phyloP scores from a whole-genome alignment of 1,140 invertebrate genomes.

The Drosophila funebris region DNA sequence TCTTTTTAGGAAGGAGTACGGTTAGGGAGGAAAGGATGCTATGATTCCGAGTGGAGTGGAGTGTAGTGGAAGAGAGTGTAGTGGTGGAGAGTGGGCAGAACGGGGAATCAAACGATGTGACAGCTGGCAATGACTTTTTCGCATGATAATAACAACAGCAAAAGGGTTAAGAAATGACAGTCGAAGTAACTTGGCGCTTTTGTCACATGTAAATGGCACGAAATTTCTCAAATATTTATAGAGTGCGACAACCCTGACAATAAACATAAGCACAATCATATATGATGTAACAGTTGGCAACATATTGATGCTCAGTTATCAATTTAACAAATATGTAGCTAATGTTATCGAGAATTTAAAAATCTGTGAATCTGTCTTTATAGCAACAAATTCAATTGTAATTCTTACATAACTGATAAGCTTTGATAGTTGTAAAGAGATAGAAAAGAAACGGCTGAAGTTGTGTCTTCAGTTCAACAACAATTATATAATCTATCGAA shows the following conservation, averaged over 20 bases:
- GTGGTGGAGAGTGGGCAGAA: neutral
- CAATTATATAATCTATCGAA: too few species aligned
- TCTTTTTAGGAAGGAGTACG: neutral
- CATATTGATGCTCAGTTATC: slow-evolving; percentile 15
- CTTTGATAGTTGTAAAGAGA: too few species aligned
- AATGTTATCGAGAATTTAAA: neutral
- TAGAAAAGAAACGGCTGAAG: too few species aligned
- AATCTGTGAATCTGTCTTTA: too few species aligned
- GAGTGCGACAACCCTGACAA: slow-evolving; percentile 69
- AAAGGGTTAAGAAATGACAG: slow-evolving; percentile 77
- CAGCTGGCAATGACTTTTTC: slow-evolving; percentile 77
- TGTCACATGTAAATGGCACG: slow-evolving; percentile 72
- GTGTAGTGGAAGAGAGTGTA: neutral
- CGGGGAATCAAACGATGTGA: slow-evolving; percentile 37
- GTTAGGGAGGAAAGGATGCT: too few species aligned
- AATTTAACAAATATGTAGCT: neutral
- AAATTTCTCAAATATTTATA: slow-evolving; percentile 79
- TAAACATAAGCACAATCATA: slow-evolving; percentile 55
- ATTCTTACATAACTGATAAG: too few species aligned
- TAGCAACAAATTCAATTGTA: too few species aligned
- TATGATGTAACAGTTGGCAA: slow-evolving; percentile 20
- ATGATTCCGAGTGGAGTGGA: neutral
- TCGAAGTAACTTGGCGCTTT: slow-evolving; percentile 41
- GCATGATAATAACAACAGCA: slow-evolving; percentile 62
- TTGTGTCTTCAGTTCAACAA: too few species aligned